Base-by-base conservation (phyloP, 2,113 vertebrate species). In the Pteruthius melanotis region DNA sequence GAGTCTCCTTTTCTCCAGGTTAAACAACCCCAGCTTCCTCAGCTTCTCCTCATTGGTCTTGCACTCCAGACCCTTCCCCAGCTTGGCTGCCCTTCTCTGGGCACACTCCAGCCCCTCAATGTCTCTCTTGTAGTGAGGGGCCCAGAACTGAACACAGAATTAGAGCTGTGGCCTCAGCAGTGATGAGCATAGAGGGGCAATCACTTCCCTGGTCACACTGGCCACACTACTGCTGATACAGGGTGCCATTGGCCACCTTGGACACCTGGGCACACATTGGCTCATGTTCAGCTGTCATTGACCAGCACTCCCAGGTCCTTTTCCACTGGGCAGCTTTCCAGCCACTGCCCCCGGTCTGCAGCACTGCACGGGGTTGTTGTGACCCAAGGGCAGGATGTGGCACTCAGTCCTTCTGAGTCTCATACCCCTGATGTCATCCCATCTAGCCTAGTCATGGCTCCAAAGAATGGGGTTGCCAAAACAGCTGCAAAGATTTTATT, bases 141-240 rank as follows among this genome's bases (percentile, higher is more conserved):
- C 35, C 16, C 13, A 30, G 11, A 56, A 57, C 42, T 31, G 49
- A 0, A 6, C 7, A 15, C 9, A 33, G 26, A 1, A 31, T 2
- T 56, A 0, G 2, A 79, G 13, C 1, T 31, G 26, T 8, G 10
- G 9, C 31, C 42, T 49, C 1, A 33, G 1, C 42, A 42, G 26
- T 33, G 42, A 1, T 0, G 0, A 57, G 12, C 0, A 23, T 11
- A 65, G 7, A 0, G 28, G 6, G 0, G 4, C 8, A 10, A 2
- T 44, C 50, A 0, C 2, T 44, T 18, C 14, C 35, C 26, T 56
- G 21, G 1, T 56, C 42, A 49, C 64, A 4, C 35, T 57, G 26
- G 9, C 8, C 35, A 35, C 35, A 12, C 40, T 0, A 4, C 1
- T 50, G 1, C 44, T 50, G 37, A 20, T 3, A 0, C 22, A 44